Base-by-base conservation (phyloP, 2,797 vertebrate species). In the Enteromius argenteus region DNA sequence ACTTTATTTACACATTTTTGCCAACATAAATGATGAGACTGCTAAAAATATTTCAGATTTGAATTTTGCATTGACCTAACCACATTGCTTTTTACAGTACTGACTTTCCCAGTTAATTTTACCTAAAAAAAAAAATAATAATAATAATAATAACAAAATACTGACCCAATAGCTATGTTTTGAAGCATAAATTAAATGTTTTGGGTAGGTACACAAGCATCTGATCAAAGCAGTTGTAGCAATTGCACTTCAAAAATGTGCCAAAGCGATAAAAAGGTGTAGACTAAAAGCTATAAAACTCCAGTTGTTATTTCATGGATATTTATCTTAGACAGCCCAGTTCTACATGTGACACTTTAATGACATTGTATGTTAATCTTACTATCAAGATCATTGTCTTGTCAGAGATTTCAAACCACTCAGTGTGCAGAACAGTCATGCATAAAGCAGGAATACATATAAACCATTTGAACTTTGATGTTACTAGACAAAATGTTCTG, bases 401-500 rank as follows among this genome's bases (percentile, higher is more conserved):
- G 46, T 19, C 21, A 9, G 21, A 19, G 4, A 6, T 73, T 73
- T 35, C 14, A 73, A 35, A 19, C 46, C 0, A 10, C 46, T 51
- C 17, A 30, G 17, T 73, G 4, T 73, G 46, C 6, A 49, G 8
- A 73, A 44, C 42, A 46, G 39, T 44, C 13, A 27, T 3, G 11
- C 35, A 21, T n/a, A 1, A 15, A 37, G 30, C 49, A n/a, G 30
- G 5, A 62, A 77, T 39, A 44, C 19, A 9, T 46, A 21, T 71
- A 27, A 77, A 27, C 67, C 21, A 37, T 49, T 77, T 76, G 5
- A 81, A 77, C 27, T 23, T 77, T 71, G 9, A 76, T 80, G 37
- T 15, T 68, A 35, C 23, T 60, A 17, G 4, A 76, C 51, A 51
- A 60, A 75, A 85, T 74, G 0, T 13, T 69, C 37, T 17, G 62